Evolutionary conservation across 2,797 vertebrate species (phyloP), one percentile per base, ranked within the genome.

Genomic region (Decapterus maruadsi): DNA sequence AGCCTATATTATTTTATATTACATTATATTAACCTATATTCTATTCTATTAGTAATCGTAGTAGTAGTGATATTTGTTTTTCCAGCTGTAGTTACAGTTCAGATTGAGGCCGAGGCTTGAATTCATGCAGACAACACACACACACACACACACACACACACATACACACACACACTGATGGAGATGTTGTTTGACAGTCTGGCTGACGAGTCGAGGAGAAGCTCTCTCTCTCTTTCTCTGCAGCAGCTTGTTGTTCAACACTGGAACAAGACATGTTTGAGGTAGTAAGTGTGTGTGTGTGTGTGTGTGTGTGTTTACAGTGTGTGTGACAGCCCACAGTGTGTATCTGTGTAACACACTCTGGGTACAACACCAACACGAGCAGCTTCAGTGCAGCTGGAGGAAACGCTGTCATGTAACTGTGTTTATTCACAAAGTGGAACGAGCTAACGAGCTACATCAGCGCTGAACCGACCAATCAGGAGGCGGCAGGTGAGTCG

Each of bases 181-280:
- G 36, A 62, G 10, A 87, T 54, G 4, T 31, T 83, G 85, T 87
- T 84, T 87, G 85, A 87, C 79, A 75, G n/a, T n/a, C n/a, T n/a
- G n/a, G n/a, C n/a, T n/a, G 72, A 74, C 53, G 5, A 12, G 31
- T 48, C 22, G 22, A 64, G 5, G 68, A 70, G 55, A 61, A 11
- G 42, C n/a, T 63, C 56, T 46, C 54, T 56, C 42, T 64, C 67
- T 50, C 56, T 69, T 46, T 54, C 53, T 54, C 64, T 78, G 68
- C 54, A 59, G 73, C 62, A 60, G 85, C 69, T 79, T 75, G 78
- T 80, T 84, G 69, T 65, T 77, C 78, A 73, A 78, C 84, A 86
- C 65, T 61, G 72, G 50, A 76, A 75, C 65, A 50, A 31, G 31
- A 73, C 72, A 48, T 14, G 43, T 34, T 66, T 1, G 40, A 10